Evolutionary conservation across 2,113 vertebrate species (phyloP).

Genomic region (Myrmophylax atrothorax): DNA sequence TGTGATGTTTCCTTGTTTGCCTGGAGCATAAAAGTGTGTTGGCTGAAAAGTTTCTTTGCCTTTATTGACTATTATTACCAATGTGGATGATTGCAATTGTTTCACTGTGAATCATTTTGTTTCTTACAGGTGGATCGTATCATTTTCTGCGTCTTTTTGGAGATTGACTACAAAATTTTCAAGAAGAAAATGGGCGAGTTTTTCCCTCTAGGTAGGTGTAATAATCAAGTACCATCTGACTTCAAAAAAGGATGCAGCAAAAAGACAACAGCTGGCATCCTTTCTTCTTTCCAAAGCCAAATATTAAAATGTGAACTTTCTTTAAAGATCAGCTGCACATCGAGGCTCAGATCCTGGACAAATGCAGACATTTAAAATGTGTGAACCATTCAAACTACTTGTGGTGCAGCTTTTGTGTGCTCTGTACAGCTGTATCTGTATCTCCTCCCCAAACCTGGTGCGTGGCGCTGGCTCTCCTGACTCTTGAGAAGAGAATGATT

Average conservation of each 20-base stretch:
- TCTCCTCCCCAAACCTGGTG: background rate
- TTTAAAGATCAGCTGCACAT: background rate
- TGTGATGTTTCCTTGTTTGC: background rate
- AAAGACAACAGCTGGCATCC: background rate
- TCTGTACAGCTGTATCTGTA: background rate
- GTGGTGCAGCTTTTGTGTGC: background rate
- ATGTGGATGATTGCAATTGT: background rate
- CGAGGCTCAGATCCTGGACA: background rate
- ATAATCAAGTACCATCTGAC: background rate
- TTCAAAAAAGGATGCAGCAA: background rate
- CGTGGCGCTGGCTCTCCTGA: background rate
- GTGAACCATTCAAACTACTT: background rate
- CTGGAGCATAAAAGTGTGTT: background rate
- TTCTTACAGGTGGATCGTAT: conserved; percentile 89
- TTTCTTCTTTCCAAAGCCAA: background rate
- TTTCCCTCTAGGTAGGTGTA: conserved; percentile 86
- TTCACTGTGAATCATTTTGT: conserved; percentile 56
- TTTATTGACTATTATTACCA: background rate
- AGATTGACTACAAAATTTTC: conserved; percentile 95
- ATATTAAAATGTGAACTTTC: conserved; percentile 15
- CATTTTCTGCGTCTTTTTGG: conserved; percentile 98
- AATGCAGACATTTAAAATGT: background rate
- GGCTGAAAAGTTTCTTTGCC: background rate
- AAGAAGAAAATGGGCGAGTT: conserved; percentile 92
- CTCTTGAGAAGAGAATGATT: background rate